A percentile compares a stretch with the other conserved stretches of the same genome.
phyloP scores from a whole-genome alignment of 30 jellyfish, hydroid and myxozoan genomes.

The Calvadosia cruxmelitensis region DNA sequence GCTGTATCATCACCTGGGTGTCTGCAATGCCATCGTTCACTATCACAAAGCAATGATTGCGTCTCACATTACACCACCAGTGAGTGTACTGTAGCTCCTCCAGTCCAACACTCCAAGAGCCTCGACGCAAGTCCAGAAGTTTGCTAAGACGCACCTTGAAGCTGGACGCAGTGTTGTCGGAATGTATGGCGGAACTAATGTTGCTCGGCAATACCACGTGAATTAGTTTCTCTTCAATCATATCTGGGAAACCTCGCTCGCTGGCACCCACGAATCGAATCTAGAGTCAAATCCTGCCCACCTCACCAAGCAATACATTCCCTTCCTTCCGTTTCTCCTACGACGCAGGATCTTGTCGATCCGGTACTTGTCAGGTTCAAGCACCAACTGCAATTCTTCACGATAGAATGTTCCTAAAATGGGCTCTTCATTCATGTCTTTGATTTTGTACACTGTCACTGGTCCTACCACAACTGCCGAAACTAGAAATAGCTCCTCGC shows the following conservation, averaged over 20 bases:
- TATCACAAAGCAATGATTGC: not conserved
- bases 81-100: not conserved
- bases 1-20: not conserved
- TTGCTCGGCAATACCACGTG: conserved; percentile 8
- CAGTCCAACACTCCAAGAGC: conserved; percentile 10
- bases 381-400: too few species aligned
- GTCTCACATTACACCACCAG: conserved; percentile 3
- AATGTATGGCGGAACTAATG: not conserved
- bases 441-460: too few species aligned
- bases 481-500: not conserved
- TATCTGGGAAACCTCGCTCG: not conserved
- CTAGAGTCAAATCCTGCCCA: too few species aligned
- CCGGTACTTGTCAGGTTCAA: conserved; percentile 9
- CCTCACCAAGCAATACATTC: too few species aligned
- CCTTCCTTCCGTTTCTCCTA: too few species aligned
- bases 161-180: conserved; percentile 13
- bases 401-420: too few species aligned
- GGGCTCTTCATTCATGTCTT: too few species aligned
- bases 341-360: conserved; percentile 34
- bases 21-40: not conserved
- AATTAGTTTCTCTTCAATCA: not conserved
- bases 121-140: conserved; percentile 16
- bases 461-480: not conserved
- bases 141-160: conserved; percentile 7
- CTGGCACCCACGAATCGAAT: not conserved